A percentile compares a stretch with the other conserved stretches of the same genome.
Evolutionary conservation across 1,140 invertebrate species (phyloP).

Genomic region (Odontomachus brunneus): DNA sequence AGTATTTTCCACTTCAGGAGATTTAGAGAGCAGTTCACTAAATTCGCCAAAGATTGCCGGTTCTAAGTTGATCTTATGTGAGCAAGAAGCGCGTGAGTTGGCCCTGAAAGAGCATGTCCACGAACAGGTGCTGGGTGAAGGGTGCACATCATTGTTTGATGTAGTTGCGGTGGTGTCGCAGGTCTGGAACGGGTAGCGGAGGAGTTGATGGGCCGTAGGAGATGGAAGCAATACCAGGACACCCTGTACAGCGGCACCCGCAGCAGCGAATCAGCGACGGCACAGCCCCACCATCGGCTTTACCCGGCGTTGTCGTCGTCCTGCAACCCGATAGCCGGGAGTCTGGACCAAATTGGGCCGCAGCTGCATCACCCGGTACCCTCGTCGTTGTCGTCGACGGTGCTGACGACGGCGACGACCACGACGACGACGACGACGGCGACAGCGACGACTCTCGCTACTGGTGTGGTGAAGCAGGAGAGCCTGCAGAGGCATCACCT

Average conservation of each 20-base stretch:
- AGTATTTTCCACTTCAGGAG: too few relatives aligned
- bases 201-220: conserved; percentile 97
- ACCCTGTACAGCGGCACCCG: conserved; percentile 89
- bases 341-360: conserved; percentile 76
- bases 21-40: too few relatives aligned
- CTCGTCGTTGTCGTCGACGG: conserved; percentile 55
- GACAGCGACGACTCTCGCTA: conserved; percentile 70
- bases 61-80: too few relatives aligned
- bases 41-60: too few relatives aligned
- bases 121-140: conserved; percentile 45
- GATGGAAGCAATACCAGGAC: conserved; percentile 96
- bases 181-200: conserved; percentile 98
- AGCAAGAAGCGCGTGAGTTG: too few relatives aligned
- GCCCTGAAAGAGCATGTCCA: not conserved
- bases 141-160: conserved; percentile 80
- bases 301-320: conserved; percentile 74
- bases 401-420: conserved; percentile 67
- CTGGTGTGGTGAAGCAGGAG: conserved; percentile 74
- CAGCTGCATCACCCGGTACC: conserved; percentile 73
- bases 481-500: conserved; percentile 75
- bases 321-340: conserved; percentile 76
- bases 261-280: conserved; percentile 83
- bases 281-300: conserved; percentile 77
- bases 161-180: conserved; percentile 85
- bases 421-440: conserved; percentile 60